Conservation (phyloP, 2,113 vertebrate species). For the Lepus americanus region DNA sequence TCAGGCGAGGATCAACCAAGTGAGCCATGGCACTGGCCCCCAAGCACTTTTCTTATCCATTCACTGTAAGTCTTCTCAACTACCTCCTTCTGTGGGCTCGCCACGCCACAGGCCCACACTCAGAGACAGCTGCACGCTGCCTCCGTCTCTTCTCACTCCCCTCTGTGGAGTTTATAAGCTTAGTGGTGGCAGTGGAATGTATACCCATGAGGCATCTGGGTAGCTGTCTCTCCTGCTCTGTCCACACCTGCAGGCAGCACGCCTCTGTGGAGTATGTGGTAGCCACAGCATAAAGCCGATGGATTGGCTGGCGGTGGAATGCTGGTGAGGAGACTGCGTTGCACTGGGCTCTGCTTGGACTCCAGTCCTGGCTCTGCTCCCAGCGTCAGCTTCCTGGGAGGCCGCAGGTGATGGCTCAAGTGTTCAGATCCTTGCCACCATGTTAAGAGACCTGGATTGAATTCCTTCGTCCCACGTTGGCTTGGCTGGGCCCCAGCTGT, state of each 20-base stretch:
- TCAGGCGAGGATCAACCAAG: too few species aligned
- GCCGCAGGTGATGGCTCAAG: too few species aligned
- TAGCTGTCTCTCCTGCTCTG: fast-evolving
- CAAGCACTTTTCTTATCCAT: not conserved
- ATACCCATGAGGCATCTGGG: not conserved
- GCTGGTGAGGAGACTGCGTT: too few species aligned
- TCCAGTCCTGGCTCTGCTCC: too few species aligned
- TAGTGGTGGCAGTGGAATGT: fast-evolving
- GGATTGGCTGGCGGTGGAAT: too few species aligned
- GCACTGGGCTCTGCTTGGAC: too few species aligned
- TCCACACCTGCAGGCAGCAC: fast-evolving
- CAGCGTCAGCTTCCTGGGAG: too few species aligned
- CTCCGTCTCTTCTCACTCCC: not conserved
- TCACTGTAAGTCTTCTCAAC: fast-evolving
- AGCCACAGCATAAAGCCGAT: not conserved
- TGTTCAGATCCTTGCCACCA: too few species aligned
- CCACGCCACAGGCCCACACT: fast-evolving
- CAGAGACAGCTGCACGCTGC: not conserved
- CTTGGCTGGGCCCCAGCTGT: too few species aligned
- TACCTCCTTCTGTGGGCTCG: fast-evolving
- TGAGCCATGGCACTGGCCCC: too few species aligned
- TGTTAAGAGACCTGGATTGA: too few species aligned
- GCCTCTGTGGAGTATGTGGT: fast-evolving
- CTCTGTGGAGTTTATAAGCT: not conserved
- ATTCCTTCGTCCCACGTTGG: too few species aligned